Evolutionary conservation across 2,113 vertebrate species (phyloP), one percentile per base, ranked within the genome.

Genomic region (Potamarius usumacintae): DNA sequence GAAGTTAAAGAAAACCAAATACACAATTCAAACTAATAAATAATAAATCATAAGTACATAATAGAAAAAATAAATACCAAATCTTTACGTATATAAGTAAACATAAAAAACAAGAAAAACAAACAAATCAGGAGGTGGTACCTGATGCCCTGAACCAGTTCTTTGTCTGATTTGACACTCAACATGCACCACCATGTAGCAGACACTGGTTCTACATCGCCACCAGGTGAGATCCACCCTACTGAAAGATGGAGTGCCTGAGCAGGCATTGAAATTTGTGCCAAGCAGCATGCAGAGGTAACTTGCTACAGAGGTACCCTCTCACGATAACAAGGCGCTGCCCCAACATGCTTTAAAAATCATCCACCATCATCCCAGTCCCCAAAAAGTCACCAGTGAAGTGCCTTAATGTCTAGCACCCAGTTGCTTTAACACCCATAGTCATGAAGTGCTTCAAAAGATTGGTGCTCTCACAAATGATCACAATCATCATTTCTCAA

Each of bases 181-280:
- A 72, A 18, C 25, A 57, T 20, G 52, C 30, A 71, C 30, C 67
- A 85, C 71, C 18, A 60, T 60, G 27, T 71, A 55, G 12, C 77
- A 79, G 52, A 34, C 20, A 85, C 84, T 62, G 34, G 12, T 77
- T 76, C 55, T 10, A 60, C 9, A 85, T 30, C n/a, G 12, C 63
- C 71, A 85, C 27, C 67, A 85, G n/a, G 27, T 48, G 83, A 74
- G 53, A 55, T 58, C 53, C 69, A 74, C 83, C 20, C 18, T 60
- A 20, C 72, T 34, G 27, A 74, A 25, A 67, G 67, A 57, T 34
- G 48, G 7, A 72, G 67, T 74, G 9, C 83, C 25, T n/a, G 10
- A 6, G 1, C 17, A 0, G 48, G 7, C 52, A 6, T 34, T 81
- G 27, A 81, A 81, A 77, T 8, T 48, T 50, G 42, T 57, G 55